These are phyloP conservation scores for Geophilus truncorum DNA, from an alignment of 2,888 invertebrate species.

Conservation along the genomic window DNA sequence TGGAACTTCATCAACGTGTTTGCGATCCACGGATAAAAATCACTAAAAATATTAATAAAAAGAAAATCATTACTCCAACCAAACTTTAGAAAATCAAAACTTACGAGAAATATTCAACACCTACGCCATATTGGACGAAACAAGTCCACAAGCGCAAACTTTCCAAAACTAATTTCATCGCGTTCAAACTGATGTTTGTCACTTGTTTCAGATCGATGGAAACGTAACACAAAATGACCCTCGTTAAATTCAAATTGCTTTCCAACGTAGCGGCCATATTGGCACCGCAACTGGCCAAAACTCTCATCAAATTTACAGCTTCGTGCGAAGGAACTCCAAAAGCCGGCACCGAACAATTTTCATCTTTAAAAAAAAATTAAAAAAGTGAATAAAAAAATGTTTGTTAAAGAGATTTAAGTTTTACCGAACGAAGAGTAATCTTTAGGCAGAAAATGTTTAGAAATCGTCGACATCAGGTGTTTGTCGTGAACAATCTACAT, in stretches of 20 bases:
- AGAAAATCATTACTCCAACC: too few relatives aligned
- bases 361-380: not conserved
- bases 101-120: slow-evolving; percentile 48
- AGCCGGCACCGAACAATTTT: slow-evolving; percentile 43
- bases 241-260: slow-evolving; percentile 49
- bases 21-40: slow-evolving; percentile 56
- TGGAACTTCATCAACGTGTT: slow-evolving; percentile 58
- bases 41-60: slow-evolving; percentile 42
- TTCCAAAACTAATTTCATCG: slow-evolving; percentile 45
- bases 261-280: slow-evolving; percentile 56
- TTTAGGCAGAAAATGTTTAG: slow-evolving; percentile 47
- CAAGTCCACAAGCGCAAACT: slow-evolving; percentile 57
- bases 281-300: slow-evolving; percentile 61
- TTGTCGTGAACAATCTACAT: slow-evolving; percentile 57
- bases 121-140: slow-evolving; percentile 55
- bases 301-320: slow-evolving; percentile 67
- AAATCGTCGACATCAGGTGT: slow-evolving; percentile 57
- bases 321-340: slow-evolving; percentile 65
- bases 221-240: slow-evolving; percentile 44
- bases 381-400: not conserved
- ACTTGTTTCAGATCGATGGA: slow-evolving; percentile 47
- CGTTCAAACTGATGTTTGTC: slow-evolving; percentile 45
- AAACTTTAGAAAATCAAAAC: not conserved
- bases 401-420: not conserved
- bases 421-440: not conserved